Base-by-base conservation (phyloP, 2,113 vertebrate genomes). In the Dasypus novemcinctus region DNA sequence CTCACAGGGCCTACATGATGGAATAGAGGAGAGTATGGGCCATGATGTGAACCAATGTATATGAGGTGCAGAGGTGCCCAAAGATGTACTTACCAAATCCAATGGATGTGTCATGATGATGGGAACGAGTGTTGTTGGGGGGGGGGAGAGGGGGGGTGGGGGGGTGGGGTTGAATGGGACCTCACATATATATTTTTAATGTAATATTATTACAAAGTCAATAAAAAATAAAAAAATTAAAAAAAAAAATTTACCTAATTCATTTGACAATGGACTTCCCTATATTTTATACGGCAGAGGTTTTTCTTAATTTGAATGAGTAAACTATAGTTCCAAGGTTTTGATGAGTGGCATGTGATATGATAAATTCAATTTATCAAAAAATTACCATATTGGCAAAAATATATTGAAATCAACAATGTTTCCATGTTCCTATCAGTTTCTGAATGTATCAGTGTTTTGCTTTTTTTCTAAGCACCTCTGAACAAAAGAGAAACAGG, bases 241-340 rank as follows among this genome's bases (percentile, higher is more conserved):
- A n/a, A n/a, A n/a, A n/a, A n/a, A n/a, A 80, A 88, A 76, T 91
- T 89, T 41, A 80, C 43, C 49, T 80, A 85, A 66, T 43, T 86
- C 29, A 11, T 76, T 92, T 76, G 41, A 80, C 74, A 82, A 89
- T 82, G 25, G 33, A 4, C 64, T 88, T 91, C 41, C 43, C 33
- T 93, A 59, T 57, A 85, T 93, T 57, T 36, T 93, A 76, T 33
- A 52, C 64, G 68, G 64, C 12, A 95, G 43, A 80, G 41, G 4
- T 33, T 13, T 86, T 91, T 21, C 59, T 31, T 81, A 88, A 93
- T 89, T 80, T 46, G 31, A 93, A 68, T 87, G 41, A 23, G 54
- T 86, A 90, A 46, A 64, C 64, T 93, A 7, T 64, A 69, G 27
- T 85, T 74, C 7, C 83, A 64, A 95, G 68, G 38, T 66, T 71